These are phyloP conservation scores for Cydia splendana DNA, from an alignment of 1,140 invertebrate genomes.

Conservation along the genomic window DNA sequence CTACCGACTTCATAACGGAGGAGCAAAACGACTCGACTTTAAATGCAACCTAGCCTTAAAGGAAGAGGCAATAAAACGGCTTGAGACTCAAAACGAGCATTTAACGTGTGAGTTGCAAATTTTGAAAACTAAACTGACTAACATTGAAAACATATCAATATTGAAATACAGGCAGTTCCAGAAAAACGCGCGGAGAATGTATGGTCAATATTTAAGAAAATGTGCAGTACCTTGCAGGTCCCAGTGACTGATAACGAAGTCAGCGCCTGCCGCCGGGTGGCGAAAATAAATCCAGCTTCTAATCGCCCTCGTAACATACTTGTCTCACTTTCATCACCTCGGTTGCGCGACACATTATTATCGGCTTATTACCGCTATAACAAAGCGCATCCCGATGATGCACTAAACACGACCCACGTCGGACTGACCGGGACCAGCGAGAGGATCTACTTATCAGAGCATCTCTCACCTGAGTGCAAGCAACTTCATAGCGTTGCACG, in stretches of 20 bases:
- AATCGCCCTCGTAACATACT: conserved; percentile 25
- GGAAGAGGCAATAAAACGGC: not conserved
- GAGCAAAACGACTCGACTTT: not conserved
- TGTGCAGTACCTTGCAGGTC: not conserved
- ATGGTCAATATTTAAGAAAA: conserved; percentile 1
- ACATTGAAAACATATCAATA: conserved; percentile 24
- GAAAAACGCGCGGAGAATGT: conserved; percentile 16
- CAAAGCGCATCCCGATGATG: not conserved
- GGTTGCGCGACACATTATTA: conserved; percentile 13
- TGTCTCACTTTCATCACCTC: conserved; percentile 7
- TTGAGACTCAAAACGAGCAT: not conserved
- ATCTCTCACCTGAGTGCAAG: conserved; percentile 24
- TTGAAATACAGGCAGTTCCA: conserved; percentile 24
- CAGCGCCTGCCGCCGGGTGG: conserved; percentile 29
- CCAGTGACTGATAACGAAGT: not conserved
- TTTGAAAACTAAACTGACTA: not conserved
- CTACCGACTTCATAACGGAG: not conserved
- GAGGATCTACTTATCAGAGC: not conserved
- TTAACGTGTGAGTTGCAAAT: not conserved
- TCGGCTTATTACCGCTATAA: conserved; percentile 5
- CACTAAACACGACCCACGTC: not conserved
- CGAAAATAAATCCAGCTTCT: not conserved
- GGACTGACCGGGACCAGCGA: conserved; percentile 1
- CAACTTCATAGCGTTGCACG: conserved; percentile 6
- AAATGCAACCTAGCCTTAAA: not conserved